Evolutionary conservation across 2,888 invertebrate genomes (phyloP).

Genomic region (Elegia similella): DNA sequence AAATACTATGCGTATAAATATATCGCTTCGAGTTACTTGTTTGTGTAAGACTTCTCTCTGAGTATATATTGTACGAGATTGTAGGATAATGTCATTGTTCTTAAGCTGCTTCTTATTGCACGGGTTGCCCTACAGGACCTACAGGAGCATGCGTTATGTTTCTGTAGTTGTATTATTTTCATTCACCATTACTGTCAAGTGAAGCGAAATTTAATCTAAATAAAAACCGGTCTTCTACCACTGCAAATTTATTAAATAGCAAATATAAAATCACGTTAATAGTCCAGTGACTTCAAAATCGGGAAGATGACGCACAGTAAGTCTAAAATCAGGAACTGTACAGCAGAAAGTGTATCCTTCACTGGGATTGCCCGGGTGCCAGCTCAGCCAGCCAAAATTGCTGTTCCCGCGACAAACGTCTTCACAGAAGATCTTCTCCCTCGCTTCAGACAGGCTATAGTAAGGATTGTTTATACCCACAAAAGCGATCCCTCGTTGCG

Average conservation of each 20-base stretch:
- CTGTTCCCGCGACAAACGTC: constrained; percentile 71
- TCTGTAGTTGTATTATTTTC: no score
- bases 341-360: constrained; percentile 84
- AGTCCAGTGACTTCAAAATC: constrained; percentile 61
- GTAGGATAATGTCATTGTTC: no score
- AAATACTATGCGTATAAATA: no score
- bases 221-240: no score
- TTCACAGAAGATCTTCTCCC: constrained; percentile 65
- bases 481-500: constrained; percentile 77
- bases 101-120: no score
- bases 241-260: not conserved
- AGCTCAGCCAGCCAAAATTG: constrained; percentile 80
- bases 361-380: constrained; percentile 68
- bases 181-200: no score
- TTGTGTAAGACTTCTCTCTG: no score
- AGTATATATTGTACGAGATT: no score
- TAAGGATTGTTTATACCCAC: constrained; percentile 85
- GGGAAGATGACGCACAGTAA: constrained; percentile 76
- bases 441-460: constrained; percentile 47
- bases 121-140: no score
- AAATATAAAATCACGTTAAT: not conserved
- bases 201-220: no score
- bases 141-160: no score
- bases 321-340: constrained; percentile 75
- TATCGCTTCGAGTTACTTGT: no score